A percentile compares a stretch with the other conserved stretches of the same genome.
phyloP scores from a whole-genome alignment of 1,140 invertebrate species.

The Pissodes strobi region DNA sequence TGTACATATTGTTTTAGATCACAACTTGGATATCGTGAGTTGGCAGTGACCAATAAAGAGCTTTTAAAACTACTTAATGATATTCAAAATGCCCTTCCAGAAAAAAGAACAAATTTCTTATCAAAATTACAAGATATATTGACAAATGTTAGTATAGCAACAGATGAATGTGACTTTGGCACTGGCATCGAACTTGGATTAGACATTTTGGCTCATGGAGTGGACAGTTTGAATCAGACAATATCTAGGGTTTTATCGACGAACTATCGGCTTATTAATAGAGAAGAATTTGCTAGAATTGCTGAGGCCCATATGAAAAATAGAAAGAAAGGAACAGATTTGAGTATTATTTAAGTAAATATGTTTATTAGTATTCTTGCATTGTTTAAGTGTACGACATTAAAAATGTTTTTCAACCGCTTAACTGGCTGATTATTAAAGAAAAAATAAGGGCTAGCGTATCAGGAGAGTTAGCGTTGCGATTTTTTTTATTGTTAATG shows the following conservation, averaged over 20 bases:
- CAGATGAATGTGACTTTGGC: constrained; percentile 94
- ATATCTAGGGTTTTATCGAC: constrained; percentile 69
- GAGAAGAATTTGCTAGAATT: constrained; percentile 76
- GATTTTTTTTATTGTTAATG: no score
- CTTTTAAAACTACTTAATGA: constrained; percentile 75
- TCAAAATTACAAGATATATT: constrained; percentile 76
- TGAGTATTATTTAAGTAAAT: constrained; percentile 46
- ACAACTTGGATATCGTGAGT: constrained; percentile 50
- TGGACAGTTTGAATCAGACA: constrained; percentile 68
- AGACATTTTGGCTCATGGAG: constrained; percentile 79
- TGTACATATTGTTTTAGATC: constrained; percentile 39
- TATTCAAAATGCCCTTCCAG: constrained; percentile 65
- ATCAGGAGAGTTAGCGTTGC: no score
- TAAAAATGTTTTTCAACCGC: no score
- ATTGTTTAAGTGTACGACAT: no score
- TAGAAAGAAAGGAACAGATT: constrained; percentile 57
- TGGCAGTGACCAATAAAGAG: constrained; percentile 50
- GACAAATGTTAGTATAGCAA: constrained; percentile 82
- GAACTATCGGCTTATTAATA: constrained; percentile 77
- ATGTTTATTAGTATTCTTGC: no score
- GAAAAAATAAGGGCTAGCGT: no score
- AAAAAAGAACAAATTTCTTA: constrained; percentile 63
- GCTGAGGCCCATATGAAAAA: constrained; percentile 69
- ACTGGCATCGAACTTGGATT: constrained; percentile 87
- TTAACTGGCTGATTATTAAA: no score